A percentile compares a stretch with the other conserved stretches of the same genome.
These are phyloP conservation scores for Micromussa lordhowensis DNA, from an alignment of 92 coral and sea anemone species.

Conservation along the genomic window DNA sequence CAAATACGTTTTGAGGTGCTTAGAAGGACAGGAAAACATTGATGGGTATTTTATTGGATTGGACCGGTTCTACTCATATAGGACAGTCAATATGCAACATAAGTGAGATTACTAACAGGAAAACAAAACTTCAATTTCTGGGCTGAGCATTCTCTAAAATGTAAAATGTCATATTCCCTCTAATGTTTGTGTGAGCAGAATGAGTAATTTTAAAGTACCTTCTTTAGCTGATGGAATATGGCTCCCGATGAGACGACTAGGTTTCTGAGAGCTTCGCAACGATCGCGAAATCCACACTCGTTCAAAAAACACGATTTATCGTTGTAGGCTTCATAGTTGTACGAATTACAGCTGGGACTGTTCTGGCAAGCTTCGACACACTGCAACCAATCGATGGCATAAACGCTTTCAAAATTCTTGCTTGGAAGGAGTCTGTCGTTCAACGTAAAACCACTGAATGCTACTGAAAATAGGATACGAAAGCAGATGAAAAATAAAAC, in stretches of 20 bases:
- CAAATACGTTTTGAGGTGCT: too few species aligned
- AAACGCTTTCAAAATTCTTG: not conserved
- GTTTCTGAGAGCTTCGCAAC: conserved; percentile 15
- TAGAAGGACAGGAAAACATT: too few species aligned
- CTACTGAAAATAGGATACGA: not conserved
- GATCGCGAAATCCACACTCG: conserved; percentile 30
- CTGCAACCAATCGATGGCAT: conserved; percentile 14
- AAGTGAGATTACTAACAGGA: too few species aligned
- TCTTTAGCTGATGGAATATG: conserved; percentile 21
- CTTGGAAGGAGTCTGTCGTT: conserved; percentile 3
- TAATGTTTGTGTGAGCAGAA: too few species aligned
- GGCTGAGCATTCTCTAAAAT: too few species aligned
- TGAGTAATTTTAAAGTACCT: not conserved
- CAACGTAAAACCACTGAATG: conserved; percentile 4
- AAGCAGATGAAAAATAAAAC: not conserved
- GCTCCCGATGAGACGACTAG: conserved; percentile 7
- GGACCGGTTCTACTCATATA: too few species aligned
- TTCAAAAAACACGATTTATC: not conserved
- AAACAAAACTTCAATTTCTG: too few species aligned
- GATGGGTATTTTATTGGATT: too few species aligned
- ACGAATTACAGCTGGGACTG: conserved; percentile 3
- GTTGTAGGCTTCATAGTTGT: not conserved
- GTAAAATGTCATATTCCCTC: too few species aligned
- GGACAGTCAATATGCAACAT: too few species aligned
- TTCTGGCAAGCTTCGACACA: not conserved